A percentile compares a stretch with the other conserved stretches of the same genome.
Evolutionary conservation across 1,140 invertebrate genomes (phyloP).

Genomic region (Drosophila miranda): DNA sequence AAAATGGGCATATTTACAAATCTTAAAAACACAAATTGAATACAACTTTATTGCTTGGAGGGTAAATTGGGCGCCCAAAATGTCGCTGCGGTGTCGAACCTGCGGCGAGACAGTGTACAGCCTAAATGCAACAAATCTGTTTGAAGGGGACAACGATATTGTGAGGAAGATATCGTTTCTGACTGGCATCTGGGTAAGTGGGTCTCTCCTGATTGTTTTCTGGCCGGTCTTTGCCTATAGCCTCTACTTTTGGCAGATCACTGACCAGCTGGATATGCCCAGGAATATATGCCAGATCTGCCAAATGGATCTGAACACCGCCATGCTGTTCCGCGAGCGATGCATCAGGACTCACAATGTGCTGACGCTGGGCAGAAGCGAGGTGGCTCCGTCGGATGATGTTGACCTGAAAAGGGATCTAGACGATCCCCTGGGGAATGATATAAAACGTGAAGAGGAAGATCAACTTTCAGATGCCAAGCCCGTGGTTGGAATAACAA

Average conservation of each 20-base stretch:
- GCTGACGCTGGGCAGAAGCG: background rate
- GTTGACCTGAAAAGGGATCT: background rate
- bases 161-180: conserved; percentile 27
- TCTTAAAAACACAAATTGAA: conserved; percentile 1
- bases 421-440: background rate
- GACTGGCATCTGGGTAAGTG: conserved; percentile 41
- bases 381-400: background rate
- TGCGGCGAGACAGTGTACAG: conserved; percentile 17
- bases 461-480: background rate
- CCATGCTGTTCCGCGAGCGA: conserved; percentile 35
- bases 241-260: conserved; percentile 15
- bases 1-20: conserved; percentile 1
- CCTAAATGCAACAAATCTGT: conserved; percentile 12
- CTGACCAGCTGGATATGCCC: conserved; percentile 14
- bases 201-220: background rate
- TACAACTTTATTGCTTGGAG: background rate
- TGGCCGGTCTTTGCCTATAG: background rate
- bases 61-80: background rate
- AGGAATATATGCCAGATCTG: conserved; percentile 31
- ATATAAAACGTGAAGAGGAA: background rate
- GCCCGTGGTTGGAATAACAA: background rate
- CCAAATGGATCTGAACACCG: conserved; percentile 22
- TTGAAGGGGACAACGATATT: conserved; percentile 11
- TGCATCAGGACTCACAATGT: conserved; percentile 28
- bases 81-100: conserved; percentile 34